phyloP scores from a whole-genome alignment of 1,140 invertebrate genomes.

The Theocolax elegans region DNA sequence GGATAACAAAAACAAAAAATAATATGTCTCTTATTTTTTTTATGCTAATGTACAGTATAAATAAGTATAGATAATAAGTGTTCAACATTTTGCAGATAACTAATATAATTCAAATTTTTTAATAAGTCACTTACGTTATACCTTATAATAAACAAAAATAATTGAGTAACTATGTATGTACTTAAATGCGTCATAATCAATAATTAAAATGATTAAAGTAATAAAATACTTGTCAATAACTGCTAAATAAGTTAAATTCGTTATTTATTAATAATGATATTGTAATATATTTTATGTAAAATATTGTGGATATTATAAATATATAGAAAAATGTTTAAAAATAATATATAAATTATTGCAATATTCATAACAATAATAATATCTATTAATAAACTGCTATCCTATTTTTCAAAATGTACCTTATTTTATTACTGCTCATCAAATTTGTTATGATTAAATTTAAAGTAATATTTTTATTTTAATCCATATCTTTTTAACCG shows the following conservation, averaged over 20 bases:
- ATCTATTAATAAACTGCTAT: too few species aligned
- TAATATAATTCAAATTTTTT: slow-evolving; percentile 34
- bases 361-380: too few species aligned
- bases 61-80: slow-evolving; percentile 13
- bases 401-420: too few species aligned
- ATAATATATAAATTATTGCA: too few species aligned
- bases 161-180: slow-evolving; percentile 27
- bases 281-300: slow-evolving; percentile 63
- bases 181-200: slow-evolving; percentile 44
- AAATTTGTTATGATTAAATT: too few species aligned
- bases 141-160: slow-evolving; percentile 9
- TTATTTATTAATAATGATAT: slow-evolving; percentile 58
- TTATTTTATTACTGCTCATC: too few species aligned
- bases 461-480: too few species aligned
- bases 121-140: slow-evolving; percentile 37
- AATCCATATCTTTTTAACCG: too few species aligned
- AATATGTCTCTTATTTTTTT: background rate
- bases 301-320: slow-evolving; percentile 60
- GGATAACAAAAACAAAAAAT: background rate
- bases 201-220: slow-evolving; percentile 32
- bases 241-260: slow-evolving; percentile 44
- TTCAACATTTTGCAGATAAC: slow-evolving; percentile 7
- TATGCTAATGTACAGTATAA: slow-evolving; percentile 21
- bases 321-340: slow-evolving; percentile 48
- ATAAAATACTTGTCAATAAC: slow-evolving; percentile 39